phyloP scores from a whole-genome alignment of 2,888 invertebrate genomes.

The Erebia aethiops region DNA sequence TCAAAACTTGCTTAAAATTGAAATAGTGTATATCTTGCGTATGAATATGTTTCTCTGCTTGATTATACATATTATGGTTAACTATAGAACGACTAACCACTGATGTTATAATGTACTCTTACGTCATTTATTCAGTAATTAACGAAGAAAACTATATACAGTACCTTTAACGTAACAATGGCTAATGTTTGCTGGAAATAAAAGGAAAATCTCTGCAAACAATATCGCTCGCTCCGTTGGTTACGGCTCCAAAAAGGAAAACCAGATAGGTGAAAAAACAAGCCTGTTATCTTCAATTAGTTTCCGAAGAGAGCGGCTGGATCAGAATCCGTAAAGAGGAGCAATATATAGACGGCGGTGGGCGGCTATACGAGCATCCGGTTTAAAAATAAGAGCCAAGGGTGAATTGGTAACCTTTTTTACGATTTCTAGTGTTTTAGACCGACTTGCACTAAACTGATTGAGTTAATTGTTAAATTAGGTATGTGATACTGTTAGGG shows the following conservation, averaged over 20 bases:
- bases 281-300: constrained; percentile 76
- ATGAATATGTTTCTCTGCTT: too few relatives aligned
- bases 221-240: constrained; percentile 30
- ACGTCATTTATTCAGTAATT: neutral
- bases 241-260: constrained; percentile 55
- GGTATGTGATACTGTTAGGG: too few relatives aligned
- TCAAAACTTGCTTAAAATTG: neutral
- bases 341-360: constrained; percentile 58
- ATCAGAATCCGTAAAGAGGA: constrained; percentile 67
- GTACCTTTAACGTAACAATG: constrained; percentile 10
- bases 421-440: constrained; percentile 3
- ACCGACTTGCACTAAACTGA: too few relatives aligned
- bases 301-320: constrained; percentile 65
- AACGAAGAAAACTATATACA: neutral
- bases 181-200: constrained; percentile 16
- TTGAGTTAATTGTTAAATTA: too few relatives aligned
- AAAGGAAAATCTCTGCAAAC: constrained; percentile 28
- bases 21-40: too few relatives aligned
- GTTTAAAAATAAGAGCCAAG: constrained; percentile 60
- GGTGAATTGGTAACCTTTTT: constrained; percentile 11
- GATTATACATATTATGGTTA: neutral
- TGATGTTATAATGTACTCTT: too few relatives aligned
- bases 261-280: constrained; percentile 66
- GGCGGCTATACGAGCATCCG: constrained; percentile 56
- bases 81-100: neutral